phyloP scores from a whole-genome alignment of 2,888 invertebrate species.

The Dioctria linearis region DNA sequence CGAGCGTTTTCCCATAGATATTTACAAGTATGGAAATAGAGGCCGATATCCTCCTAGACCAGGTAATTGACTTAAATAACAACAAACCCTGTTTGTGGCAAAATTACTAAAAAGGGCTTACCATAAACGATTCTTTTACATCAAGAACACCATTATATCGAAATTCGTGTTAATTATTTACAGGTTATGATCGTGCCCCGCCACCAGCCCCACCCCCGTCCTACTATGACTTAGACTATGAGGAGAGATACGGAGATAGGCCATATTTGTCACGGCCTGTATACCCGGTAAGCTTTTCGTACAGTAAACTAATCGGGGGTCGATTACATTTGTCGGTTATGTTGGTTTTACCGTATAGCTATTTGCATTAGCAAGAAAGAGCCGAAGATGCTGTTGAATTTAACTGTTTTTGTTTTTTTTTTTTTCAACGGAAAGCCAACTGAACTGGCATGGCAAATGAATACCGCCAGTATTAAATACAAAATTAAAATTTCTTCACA shows the following conservation, averaged over 20 bases:
- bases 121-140: too few species aligned
- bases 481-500: neutral
- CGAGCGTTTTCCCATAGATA: slow-evolving; percentile 71
- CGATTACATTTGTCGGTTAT: too few species aligned
- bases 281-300: slow-evolving; percentile 46
- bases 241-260: slow-evolving; percentile 65
- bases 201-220: slow-evolving; percentile 66
- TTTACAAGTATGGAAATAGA: slow-evolving; percentile 73
- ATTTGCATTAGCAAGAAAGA: too few species aligned
- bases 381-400: too few species aligned
- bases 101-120: neutral
- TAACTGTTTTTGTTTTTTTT: too few species aligned
- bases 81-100: neutral
- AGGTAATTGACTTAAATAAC: slow-evolving; percentile 65
- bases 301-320: too few species aligned
- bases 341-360: too few species aligned
- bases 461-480: neutral
- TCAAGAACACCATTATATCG: neutral
- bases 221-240: slow-evolving; percentile 69
- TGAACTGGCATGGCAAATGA: too few species aligned
- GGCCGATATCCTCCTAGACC: slow-evolving; percentile 71
- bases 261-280: slow-evolving; percentile 60
- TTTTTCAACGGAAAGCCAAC: too few species aligned
- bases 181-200: slow-evolving; percentile 66
- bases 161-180: slow-evolving; percentile 41